Conservation (phyloP, 2,888 invertebrate genomes). For the Tiliacea citrago region DNA sequence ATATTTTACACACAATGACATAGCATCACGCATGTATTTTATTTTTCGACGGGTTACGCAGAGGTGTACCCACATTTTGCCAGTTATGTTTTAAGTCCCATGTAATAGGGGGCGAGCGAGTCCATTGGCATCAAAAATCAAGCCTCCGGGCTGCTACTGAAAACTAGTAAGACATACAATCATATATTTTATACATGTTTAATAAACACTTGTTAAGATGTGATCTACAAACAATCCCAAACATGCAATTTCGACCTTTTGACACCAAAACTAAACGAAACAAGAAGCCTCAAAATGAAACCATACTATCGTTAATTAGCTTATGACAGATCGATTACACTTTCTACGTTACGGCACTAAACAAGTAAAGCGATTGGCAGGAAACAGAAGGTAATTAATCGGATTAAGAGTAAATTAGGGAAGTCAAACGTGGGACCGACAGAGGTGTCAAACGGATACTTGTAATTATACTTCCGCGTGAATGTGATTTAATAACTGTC, state of each 20-base stretch:
- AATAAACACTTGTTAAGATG: too few species aligned
- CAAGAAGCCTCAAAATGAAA: neutral
- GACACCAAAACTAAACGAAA: neutral
- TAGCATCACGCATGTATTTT: too few species aligned
- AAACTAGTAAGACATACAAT: too few species aligned
- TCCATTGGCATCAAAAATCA: too few species aligned
- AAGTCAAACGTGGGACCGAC: constrained; percentile 58
- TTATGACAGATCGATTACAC: constrained; percentile 30
- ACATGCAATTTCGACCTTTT: neutral
- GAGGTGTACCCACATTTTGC: too few species aligned
- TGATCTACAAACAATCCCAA: neutral
- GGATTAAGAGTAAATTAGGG: constrained; percentile 44
- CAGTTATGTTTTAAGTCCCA: too few species aligned
- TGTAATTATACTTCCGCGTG: constrained; percentile 50
- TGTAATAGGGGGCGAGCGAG: too few species aligned
- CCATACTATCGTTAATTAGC: constrained; percentile 16
- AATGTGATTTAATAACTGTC: constrained; percentile 20
- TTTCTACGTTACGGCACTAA: constrained; percentile 50
- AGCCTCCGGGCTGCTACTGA: too few species aligned
- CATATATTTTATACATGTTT: too few species aligned
- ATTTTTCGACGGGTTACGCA: too few species aligned
- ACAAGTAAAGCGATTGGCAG: constrained; percentile 44
- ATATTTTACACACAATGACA: too few species aligned
- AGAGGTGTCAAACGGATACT: constrained; percentile 36
- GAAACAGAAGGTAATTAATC: constrained; percentile 50